Base-by-base conservation (phyloP, 2,888 invertebrate genomes). In the Aproaerema taeniolella region DNA sequence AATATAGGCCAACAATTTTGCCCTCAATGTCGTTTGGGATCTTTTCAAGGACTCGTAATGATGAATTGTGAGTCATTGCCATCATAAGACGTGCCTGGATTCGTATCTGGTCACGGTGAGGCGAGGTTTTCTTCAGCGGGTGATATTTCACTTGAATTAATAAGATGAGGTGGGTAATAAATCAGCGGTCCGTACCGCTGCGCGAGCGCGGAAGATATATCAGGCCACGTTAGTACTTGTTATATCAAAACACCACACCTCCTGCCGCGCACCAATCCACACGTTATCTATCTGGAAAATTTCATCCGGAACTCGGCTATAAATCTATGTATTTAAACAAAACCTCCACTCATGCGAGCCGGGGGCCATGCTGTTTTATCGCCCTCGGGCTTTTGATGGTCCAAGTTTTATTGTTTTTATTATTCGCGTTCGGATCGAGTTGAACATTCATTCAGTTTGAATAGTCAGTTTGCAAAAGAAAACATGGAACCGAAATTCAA, bases 71-170 rank as follows among this genome's bases (percentile, higher is more conserved):
- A 35, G 12, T 26, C 14, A 35, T 35, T 10, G 16, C 35, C 11
- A 9, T 14, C 26, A 35, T 35, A 26, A 35, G 35, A 17, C 11
- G 25, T 13, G 12, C 33, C 16, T 11, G 32, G 16, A 16, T 32
- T 9, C 33, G 10, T 24, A 11, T 16, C 25, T 24, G 25, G 33
- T 34, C 24, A 25, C 33, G 8, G 26, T 3, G 26, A 6, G 20
- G 8, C 26, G 26, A 20, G 20, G 8, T 26, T 46, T 45, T 49
- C 45, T 47, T 38, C 40, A 46, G 45, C 38, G 36, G 32, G 48
- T 42, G 24, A 50, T 52, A 50, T 49, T 49, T 57, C 55, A 50
- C 48, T 33, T 41, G 50, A 48, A 53, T 53, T 56, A 56, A 55
- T 55, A 43, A 53, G 47, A 42, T 41, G 42, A 38, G 37, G 43